Base-by-base conservation (phyloP, 2,888 invertebrate species). In the Sussaba pulchella region DNA sequence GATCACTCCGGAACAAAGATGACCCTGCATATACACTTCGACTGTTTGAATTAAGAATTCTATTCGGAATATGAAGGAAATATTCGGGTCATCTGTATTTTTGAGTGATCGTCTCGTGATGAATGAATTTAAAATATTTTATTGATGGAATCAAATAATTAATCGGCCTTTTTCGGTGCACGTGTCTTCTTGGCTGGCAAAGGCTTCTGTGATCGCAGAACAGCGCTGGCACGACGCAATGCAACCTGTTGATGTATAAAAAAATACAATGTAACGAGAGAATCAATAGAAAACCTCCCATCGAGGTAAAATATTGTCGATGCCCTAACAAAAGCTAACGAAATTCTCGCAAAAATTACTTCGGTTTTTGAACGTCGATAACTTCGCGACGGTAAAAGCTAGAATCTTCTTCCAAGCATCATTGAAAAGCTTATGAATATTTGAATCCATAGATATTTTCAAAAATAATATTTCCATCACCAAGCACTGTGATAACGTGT, bases 211-310 rank as follows among this genome's bases (percentile, higher is more conserved):
- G 99, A 98, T 86, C 96, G 95, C 83, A 99, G 94, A 88, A 99
- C 96, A 85, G 99, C 98, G 89, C 98, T 98, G 69, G 99, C 99
- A 90, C 98, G 96, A 82, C 98, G 96, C 73, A 99, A 94, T 69
- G 98, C 98, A 92, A 96, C 96, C 96, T 98, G 93, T 66, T 77
- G 71, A 63, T 9, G 0, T 78, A 77, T 43, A 19, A 64, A 31
- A 1, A 73, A 66, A 63, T 26, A 2, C 31, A 31, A 10, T 4
- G 19, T 54, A 52, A n/a, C 21, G n/a, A 24, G 26, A 39, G 4
- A 63, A 57, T 14, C 8, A 14, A 61, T 14, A 14, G 2, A 21
- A n/a, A 31, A 10, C n/a, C n/a, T 36, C 0, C 8, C 31, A 6
- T 2, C 31, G n/a, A n/a, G n/a, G n/a, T n/a, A n/a, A n/a, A n/a